These are phyloP conservation scores for Muntiacus muntjak DNA, from an alignment of 2,113 vertebrate species.

Conservation along the genomic window DNA sequence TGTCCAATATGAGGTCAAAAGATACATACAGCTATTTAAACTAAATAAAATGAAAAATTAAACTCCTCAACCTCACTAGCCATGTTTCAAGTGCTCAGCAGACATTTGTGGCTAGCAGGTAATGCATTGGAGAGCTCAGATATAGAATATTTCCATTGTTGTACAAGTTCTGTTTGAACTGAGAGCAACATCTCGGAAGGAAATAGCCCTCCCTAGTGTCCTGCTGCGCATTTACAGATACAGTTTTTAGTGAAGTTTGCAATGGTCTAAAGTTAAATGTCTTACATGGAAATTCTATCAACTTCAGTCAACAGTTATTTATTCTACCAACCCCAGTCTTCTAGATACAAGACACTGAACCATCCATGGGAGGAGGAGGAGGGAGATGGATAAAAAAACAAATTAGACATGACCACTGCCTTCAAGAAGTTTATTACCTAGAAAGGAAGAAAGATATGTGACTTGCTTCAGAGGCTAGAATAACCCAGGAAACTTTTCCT, in stretches of 20 bases:
- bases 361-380: not conserved
- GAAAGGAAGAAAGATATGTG: not conserved
- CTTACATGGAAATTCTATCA: not conserved
- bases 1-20: not conserved
- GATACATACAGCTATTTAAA: not conserved
- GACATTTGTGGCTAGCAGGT: not conserved
- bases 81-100: not conserved
- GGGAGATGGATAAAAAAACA: not conserved
- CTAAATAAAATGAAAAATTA: not conserved
- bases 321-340: not conserved
- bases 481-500: not conserved
- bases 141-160: not conserved
- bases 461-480: not conserved
- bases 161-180: not conserved
- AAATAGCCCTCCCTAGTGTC: not conserved
- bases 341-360: not conserved
- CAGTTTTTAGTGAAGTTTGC: rapidly evolving
- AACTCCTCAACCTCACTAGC: not conserved
- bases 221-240: not conserved
- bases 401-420: not conserved
- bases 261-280: not conserved
- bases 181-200: not conserved
- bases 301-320: not conserved
- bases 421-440: not conserved
- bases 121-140: not conserved